These are phyloP conservation scores for Hemibagrus guttatus DNA, from an alignment of 2,797 vertebrate genomes.

Conservation along the genomic window DNA sequence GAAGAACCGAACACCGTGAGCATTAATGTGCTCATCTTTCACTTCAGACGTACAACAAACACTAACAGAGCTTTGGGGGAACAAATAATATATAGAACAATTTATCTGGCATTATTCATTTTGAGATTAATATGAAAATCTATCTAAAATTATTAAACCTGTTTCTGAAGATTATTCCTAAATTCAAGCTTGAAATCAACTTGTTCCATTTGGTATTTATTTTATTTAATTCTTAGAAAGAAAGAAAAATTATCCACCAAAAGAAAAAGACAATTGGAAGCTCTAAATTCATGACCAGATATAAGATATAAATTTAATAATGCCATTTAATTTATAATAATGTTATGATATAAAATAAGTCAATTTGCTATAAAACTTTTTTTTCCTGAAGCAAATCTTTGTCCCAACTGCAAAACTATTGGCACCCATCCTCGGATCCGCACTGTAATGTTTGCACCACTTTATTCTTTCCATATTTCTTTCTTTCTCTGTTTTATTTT, in stretches of 20 bases:
- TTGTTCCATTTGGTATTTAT: neutral
- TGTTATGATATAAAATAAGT: neutral
- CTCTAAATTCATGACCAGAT: neutral
- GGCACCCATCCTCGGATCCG: neutral
- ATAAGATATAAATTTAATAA: neutral
- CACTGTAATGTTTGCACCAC: neutral
- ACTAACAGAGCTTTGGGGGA: neutral
- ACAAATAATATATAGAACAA: too few species aligned
- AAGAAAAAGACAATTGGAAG: neutral
- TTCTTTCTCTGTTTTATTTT: neutral
- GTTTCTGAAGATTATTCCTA: neutral
- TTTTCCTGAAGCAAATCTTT: neutral
- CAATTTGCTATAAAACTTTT: neutral
- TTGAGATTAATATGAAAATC: neutral
- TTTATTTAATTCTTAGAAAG: neutral
- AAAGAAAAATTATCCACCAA: neutral
- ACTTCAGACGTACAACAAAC: neutral
- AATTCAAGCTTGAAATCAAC: neutral
- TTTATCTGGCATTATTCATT: neutral
- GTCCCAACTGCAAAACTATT: neutral
- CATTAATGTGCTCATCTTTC: neutral
- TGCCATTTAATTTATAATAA: neutral
- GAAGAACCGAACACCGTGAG: neutral
- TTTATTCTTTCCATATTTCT: neutral
- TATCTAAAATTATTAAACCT: neutral